Evolutionary conservation across 2,888 invertebrate species (phyloP).

Genomic region (Archips crataeganus): DNA sequence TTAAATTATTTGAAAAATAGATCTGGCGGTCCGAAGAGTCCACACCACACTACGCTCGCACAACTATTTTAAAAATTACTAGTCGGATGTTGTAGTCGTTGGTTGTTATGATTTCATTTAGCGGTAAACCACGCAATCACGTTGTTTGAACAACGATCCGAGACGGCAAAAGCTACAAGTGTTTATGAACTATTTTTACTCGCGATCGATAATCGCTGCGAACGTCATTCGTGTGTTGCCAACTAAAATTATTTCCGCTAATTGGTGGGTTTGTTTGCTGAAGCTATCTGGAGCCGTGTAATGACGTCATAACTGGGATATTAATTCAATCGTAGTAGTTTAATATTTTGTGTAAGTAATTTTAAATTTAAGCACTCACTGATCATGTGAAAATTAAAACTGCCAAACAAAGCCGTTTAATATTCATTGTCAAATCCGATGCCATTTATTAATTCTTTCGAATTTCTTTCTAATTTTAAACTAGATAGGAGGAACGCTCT

Average conservation of each 20-base stretch:
- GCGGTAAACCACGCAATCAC: conserved; percentile 18
- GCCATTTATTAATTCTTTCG: too few relatives aligned
- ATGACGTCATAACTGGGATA: background rate
- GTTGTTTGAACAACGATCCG: conserved; percentile 28
- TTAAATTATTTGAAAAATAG: conserved; percentile 32
- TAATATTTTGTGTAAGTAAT: too few relatives aligned
- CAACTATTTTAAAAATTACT: conserved; percentile 5
- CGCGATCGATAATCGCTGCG: conserved; percentile 38
- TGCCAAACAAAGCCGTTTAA: too few relatives aligned
- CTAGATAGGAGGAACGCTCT: too few relatives aligned
- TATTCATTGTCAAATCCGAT: too few relatives aligned
- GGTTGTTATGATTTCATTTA: conserved; percentile 23
- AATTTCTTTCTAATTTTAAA: too few relatives aligned
- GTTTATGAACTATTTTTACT: conserved; percentile 41
- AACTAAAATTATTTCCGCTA: background rate
- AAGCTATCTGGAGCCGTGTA: too few relatives aligned
- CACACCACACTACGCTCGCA: background rate
- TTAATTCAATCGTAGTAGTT: background rate
- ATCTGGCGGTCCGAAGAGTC: background rate
- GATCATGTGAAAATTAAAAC: too few relatives aligned
- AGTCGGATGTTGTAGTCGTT: conserved; percentile 9
- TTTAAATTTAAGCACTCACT: too few relatives aligned
- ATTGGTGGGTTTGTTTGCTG: background rate
- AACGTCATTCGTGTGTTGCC: conserved; percentile 40
- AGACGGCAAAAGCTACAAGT: conserved; percentile 35